These are phyloP conservation scores for Cryptotermes secundus DNA, from an alignment of 1,140 invertebrate species.

Conservation along the genomic window DNA sequence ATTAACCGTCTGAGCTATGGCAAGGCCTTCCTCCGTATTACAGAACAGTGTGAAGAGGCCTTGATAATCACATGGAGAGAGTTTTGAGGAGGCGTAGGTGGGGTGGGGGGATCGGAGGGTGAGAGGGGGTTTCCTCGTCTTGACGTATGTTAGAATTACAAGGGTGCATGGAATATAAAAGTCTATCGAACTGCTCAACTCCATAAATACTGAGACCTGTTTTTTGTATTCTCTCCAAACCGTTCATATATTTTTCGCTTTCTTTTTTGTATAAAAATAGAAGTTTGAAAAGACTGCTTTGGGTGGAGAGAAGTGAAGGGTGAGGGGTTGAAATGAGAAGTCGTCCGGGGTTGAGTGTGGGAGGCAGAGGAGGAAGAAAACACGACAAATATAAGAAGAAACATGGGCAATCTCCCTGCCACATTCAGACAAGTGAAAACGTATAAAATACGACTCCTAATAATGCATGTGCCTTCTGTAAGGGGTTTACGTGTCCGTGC, in stretches of 20 bases:
- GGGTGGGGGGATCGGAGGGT: background rate
- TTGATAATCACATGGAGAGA: background rate
- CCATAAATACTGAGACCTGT: background rate
- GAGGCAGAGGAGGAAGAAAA: background rate
- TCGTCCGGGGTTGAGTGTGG: background rate
- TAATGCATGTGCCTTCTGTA: background rate
- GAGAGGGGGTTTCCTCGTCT: background rate
- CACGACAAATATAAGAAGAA: constrained; percentile 15
- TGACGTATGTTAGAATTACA: constrained; percentile 13
- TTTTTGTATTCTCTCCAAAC: background rate
- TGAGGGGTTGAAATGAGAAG: constrained; percentile 2
- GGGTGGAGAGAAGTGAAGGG: background rate
- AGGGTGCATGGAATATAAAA: background rate
- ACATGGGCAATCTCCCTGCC: constrained; percentile 16
- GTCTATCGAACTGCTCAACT: constrained; percentile 4
- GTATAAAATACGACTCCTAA: constrained; percentile 7
- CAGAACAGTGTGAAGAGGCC: background rate
- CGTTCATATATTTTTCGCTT: background rate
- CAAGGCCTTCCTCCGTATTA: too few relatives aligned
- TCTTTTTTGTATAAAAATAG: constrained; percentile 12
- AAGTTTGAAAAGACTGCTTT: background rate
- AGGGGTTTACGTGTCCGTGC: background rate
- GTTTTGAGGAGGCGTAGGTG: too few relatives aligned
- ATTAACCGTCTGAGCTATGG: too few relatives aligned
- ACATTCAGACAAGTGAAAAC: constrained; percentile 6